phyloP scores from a whole-genome alignment of 2,888 invertebrate genomes.

The Ditylenchus weischeri region DNA sequence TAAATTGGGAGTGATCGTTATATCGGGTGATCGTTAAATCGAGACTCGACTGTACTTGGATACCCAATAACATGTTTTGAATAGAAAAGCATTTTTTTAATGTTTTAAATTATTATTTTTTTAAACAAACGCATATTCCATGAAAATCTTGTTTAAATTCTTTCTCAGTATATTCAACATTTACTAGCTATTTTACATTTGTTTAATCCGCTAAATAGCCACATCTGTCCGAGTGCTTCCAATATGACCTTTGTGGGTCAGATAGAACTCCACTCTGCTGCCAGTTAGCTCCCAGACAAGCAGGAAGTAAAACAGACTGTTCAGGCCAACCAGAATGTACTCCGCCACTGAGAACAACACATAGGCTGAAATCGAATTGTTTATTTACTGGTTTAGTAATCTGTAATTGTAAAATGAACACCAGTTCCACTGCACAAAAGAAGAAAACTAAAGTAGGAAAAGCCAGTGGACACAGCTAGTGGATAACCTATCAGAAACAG shows the following conservation, averaged over 20 bases:
- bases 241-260: constrained; percentile 15
- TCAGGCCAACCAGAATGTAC: constrained; percentile 51
- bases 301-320: constrained; percentile 50
- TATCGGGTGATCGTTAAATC: no score
- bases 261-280: constrained; percentile 30
- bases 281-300: constrained; percentile 47
- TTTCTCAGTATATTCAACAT: no score
- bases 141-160: no score
- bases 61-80: no score
- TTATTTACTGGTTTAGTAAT: constrained; percentile 13
- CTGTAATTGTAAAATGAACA: constrained; percentile 25
- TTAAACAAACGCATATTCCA: no score
- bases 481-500: constrained; percentile 46
- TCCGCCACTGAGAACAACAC: constrained; percentile 51
- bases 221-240: constrained; percentile 6
- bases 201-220: no score
- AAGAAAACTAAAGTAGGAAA: constrained; percentile 49
- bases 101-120: no score
- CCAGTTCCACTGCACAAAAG: constrained; percentile 41
- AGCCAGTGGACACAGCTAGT: constrained; percentile 52
- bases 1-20: no score
- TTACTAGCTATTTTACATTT: no score
- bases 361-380: constrained; percentile 43
- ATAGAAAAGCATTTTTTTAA: no score
- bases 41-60: no score